Conservation (phyloP, 2,888 invertebrate species). For the Calameuta filiformis region DNA sequence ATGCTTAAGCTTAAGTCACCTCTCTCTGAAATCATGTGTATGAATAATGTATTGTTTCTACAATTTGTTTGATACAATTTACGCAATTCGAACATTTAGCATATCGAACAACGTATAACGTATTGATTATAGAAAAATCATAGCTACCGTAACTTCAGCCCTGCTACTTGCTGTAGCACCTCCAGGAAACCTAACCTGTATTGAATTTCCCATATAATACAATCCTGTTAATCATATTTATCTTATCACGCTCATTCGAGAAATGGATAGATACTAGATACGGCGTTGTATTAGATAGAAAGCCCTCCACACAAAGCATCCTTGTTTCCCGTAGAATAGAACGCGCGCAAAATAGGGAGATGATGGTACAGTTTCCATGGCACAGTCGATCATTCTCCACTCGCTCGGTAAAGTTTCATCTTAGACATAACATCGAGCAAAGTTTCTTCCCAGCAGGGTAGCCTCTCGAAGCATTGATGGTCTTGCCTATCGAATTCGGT, state of each 20-base stretch:
- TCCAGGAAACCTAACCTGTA: neutral
- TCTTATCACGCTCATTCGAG: neutral
- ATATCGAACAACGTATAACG: no score
- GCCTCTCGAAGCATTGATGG: neutral
- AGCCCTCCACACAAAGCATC: neutral
- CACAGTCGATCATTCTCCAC: neutral
- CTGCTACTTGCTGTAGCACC: neutral
- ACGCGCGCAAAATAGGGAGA: neutral
- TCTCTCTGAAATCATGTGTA: neutral
- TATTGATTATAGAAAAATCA: no score
- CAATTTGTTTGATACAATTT: neutral
- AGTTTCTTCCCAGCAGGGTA: neutral
- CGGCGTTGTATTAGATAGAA: neutral
- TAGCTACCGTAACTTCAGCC: no score
- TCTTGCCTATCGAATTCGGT: neutral
- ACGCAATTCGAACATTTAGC: no score
- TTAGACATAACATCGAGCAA: neutral
- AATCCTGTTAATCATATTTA: neutral
- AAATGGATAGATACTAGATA: neutral
- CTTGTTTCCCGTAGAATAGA: neutral
- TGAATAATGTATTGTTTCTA: neutral
- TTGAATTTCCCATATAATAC: neutral
- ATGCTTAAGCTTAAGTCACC: neutral
- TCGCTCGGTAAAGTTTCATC: neutral
- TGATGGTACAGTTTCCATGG: neutral